Evolutionary conservation across 64 coral and sea anemone genomes (phyloP).

Genomic region (Montipora foliosa): DNA sequence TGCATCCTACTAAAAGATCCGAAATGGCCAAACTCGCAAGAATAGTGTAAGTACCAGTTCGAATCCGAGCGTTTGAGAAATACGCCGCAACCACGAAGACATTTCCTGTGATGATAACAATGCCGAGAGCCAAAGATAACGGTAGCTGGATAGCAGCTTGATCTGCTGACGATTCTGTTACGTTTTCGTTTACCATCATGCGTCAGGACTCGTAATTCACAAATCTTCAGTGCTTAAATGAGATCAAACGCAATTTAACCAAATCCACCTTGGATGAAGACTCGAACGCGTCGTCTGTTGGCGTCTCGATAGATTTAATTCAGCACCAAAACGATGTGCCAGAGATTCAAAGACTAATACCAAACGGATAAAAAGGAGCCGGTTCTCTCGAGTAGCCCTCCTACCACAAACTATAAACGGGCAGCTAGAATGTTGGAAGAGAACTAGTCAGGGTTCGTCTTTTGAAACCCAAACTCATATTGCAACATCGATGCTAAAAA

Average conservation of each 20-base stretch:
- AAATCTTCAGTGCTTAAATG: background rate
- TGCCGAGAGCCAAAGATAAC: slow-evolving; percentile 24
- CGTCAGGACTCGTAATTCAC: too few relatives aligned
- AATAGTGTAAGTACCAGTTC: slow-evolving; percentile 57
- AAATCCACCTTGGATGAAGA: background rate
- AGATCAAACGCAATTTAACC: background rate
- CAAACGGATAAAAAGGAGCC: background rate
- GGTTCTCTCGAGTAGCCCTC: background rate
- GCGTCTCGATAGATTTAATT: background rate
- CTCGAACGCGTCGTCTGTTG: background rate
- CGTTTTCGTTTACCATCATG: background rate
- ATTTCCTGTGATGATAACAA: slow-evolving; percentile 60
- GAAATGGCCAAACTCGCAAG: slow-evolving; percentile 62
- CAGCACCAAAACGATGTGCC: background rate
- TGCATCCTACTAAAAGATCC: slow-evolving; percentile 48
- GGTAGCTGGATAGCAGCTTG: background rate
- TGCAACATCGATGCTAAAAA: background rate
- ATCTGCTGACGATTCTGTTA: background rate
- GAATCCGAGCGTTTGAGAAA: slow-evolving; percentile 47
- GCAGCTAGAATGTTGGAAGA: background rate
- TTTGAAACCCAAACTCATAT: background rate
- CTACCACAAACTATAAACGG: background rate
- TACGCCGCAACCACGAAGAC: slow-evolving; percentile 48
- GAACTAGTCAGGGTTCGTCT: background rate
- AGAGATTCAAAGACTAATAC: background rate